Base-by-base conservation (phyloP, 1,140 invertebrate species). In the Tetragnatha versicolor region DNA sequence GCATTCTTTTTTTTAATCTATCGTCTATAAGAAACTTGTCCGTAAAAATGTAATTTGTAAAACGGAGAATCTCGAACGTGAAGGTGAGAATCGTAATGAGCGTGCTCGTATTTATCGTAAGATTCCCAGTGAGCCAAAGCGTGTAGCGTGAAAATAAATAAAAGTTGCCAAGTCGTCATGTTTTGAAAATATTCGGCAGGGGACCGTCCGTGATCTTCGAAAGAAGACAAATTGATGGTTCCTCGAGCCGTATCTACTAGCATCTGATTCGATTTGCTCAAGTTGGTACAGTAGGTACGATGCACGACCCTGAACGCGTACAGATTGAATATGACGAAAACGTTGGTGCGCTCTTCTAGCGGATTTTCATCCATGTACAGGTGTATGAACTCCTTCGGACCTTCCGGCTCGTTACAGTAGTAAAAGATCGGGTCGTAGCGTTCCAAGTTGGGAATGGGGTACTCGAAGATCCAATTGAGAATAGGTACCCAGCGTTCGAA, bases 31-130 rank as follows among this genome's bases (percentile, higher is more conserved):
- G n/a, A n/a, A n/a, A 58, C 29, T 37, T 70, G 47, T 1, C 66
- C 66, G 27, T 70, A 70, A 39, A 53, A 70, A 39, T 70, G 39
- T 5, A 70, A 3, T 0, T 22, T 33, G 33, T 49, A 70, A 55
- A 70, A 70, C 20, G n/a, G 14, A 14, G 66, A 70, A 14, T 70
- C 66, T 20, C 49, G 0, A 5, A 70, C 2, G 17, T 39, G 33
- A 47, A 53, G 17, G 27, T 70, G 66, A 9, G 47, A 53, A 70
- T 70, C 66, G 33, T 70, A 53, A 55, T 70, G n/a, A 39, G 66
- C 66, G 14, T 70, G 66, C 1, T 70, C 20, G 12, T 70, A 70
- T n/a, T 25, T 53, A 20, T 70, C 66, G n/a, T 53, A 70, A 0
- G 29, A 27, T 14, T 70, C 66, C 33, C n/a, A 70, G 17, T 70